Percentiles rank a stretch among this genome's conserved stretches.
Evolutionary conservation across 2,888 invertebrate genomes (phyloP).

Genomic region (Mycalesis mineus): DNA sequence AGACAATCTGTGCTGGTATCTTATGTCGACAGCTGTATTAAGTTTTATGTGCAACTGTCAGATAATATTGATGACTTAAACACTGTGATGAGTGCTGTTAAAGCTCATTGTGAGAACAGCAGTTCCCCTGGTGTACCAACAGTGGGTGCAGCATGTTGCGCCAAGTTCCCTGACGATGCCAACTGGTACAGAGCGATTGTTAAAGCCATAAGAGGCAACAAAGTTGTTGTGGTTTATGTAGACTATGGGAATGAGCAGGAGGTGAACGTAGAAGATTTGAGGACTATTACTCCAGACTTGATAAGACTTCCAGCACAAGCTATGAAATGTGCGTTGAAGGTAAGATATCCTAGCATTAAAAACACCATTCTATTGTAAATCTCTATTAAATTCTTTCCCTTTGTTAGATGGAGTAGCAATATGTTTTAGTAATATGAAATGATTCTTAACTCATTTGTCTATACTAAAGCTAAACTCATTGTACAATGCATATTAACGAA

Average conservation of each 20-base stretch:
- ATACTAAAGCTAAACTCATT: too few relatives aligned
- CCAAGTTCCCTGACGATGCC: constrained; percentile 86
- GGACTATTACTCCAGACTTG: constrained; percentile 81
- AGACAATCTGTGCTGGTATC: constrained; percentile 78
- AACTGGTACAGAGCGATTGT: constrained; percentile 96
- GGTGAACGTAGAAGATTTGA: constrained; percentile 79
- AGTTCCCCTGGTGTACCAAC: constrained; percentile 67
- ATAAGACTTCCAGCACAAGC: constrained; percentile 85
- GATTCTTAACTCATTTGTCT: too few relatives aligned
- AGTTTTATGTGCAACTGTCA: constrained; percentile 86
- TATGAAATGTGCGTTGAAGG: constrained; percentile 85
- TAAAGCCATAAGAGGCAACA: constrained; percentile 76
- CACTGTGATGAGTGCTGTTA: constrained; percentile 83
- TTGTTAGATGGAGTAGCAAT: background rate
- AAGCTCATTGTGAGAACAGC: constrained; percentile 76
- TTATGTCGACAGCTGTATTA: constrained; percentile 82
- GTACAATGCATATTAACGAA: too few relatives aligned
- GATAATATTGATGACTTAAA: constrained; percentile 79
- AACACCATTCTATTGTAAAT: too few relatives aligned
- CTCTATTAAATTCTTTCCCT: too few relatives aligned
- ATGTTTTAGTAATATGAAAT: too few relatives aligned
- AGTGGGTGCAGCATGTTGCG: constrained; percentile 84
- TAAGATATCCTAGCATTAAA: constrained; percentile 33
- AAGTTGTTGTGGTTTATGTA: constrained; percentile 87
- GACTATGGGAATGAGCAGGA: constrained; percentile 97